Evolutionary conservation across 2,888 invertebrate genomes (phyloP), one percentile per base, ranked within the genome.

Genomic region (Hyles lineata): DNA sequence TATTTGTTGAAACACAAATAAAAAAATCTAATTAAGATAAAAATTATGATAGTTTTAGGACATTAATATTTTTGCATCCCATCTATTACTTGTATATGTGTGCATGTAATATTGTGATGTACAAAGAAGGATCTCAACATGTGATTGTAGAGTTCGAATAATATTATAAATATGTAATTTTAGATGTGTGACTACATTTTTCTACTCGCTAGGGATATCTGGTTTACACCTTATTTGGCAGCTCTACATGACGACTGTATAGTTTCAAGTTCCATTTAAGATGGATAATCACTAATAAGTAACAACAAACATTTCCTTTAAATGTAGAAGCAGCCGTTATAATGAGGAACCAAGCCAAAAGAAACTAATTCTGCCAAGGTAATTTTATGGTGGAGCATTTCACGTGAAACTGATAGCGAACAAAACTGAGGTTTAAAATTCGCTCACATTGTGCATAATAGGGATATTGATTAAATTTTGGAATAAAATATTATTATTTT

Each of bases 331-430:
- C 55, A 21, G 25, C 55, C 55, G 29, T 70, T 32, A 43, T 55
- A 55, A n/a, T 55, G 55, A n/a, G 55, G n/a, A 55, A 55, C n/a
- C n/a, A 55, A 7, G n/a, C n/a, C 55, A 55, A 55, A 17, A 55
- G 6, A 15, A 55, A n/a, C 1, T 32, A 58, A 8, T 70, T 55
- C 19, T 21, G 23, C 52, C 55, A 70, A 61, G 74, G 73, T 75
- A 74, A 77, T 79, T 71, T 77, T 76, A 79, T 79, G 81, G 82
- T 82, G 82, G 43, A 43, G 15, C 43, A 43, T 43, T 43, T 15
- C 15, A 15, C 11, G 11, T 43, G 3, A 15, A 43, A 4, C 43
- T 3, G 43, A 43, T 15, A 11, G 43, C 43, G 43, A 43, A 43
- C 11, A 43, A 9, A 35, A 8, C 11, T 9, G 35, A 35, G 35